phyloP scores from a whole-genome alignment of 1,140 invertebrate genomes.

The Hydropsyche tenuis region DNA sequence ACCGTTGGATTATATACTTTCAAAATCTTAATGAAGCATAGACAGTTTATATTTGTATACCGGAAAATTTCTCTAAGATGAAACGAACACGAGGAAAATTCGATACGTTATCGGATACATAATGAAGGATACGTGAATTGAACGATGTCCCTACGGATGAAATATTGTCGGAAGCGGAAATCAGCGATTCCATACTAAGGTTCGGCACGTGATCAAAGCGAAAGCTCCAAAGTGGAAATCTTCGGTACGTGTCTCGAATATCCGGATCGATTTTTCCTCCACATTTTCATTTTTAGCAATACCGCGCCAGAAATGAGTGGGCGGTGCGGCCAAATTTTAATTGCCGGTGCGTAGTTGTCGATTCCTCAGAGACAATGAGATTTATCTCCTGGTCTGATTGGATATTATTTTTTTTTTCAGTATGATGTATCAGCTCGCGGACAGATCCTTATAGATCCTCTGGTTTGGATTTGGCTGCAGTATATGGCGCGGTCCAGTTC shows the following conservation, averaged over 20 bases:
- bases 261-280: not conserved
- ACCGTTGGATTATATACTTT: too few relatives aligned
- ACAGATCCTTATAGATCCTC: too few relatives aligned
- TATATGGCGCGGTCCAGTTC: not conserved
- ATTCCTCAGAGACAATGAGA: not conserved
- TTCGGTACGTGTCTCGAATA: slow-evolving; percentile 1
- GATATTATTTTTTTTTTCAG: not conserved
- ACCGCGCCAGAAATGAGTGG: not conserved
- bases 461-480: too few relatives aligned
- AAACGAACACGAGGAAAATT: too few relatives aligned
- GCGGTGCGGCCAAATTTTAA: not conserved
- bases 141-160: too few relatives aligned
- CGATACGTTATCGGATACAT: too few relatives aligned
- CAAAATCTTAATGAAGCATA: too few relatives aligned
- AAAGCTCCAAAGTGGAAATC: slow-evolving; percentile 7
- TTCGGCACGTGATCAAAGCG: not conserved
- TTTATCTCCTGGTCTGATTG: not conserved
- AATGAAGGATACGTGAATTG: too few relatives aligned
- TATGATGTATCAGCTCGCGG: too few relatives aligned
- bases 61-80: too few relatives aligned
- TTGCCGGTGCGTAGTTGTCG: not conserved
- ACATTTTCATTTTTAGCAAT: not conserved
- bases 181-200: not conserved
- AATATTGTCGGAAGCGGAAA: not conserved
- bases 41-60: too few relatives aligned